phyloP scores from a whole-genome alignment of 37 sponge, comb jelly and placozoan genomes.

The Aphrocallistes beatrix region DNA sequence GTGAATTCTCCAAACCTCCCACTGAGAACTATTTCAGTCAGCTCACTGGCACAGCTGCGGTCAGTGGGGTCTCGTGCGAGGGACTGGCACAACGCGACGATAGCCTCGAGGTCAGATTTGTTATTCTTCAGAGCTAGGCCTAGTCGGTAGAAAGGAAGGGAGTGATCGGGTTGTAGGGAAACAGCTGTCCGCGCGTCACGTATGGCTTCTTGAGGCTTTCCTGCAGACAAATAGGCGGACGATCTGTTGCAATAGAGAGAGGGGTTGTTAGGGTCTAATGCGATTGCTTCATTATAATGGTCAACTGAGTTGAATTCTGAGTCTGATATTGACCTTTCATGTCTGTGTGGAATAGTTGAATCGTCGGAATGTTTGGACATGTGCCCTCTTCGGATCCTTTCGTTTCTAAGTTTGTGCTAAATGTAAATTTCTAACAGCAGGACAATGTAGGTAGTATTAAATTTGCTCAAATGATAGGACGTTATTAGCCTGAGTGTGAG shows the following conservation, averaged over 20 bases:
- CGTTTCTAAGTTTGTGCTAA: too few species aligned
- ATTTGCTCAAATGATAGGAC: too few species aligned
- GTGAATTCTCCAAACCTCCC: not conserved
- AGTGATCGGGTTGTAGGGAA: conserved; percentile 67
- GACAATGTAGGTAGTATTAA: too few species aligned
- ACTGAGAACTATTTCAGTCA: not conserved
- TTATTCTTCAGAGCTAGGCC: conserved; percentile 69
- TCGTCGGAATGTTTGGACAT: not conserved
- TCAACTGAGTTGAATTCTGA: conserved; percentile 57
- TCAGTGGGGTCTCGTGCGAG: conserved; percentile 63
- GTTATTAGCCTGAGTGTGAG: too few species aligned
- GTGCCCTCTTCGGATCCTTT: too few species aligned
- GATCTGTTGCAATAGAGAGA: conserved; percentile 80
- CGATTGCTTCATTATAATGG: conserved; percentile 72
- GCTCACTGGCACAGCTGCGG: not conserved
- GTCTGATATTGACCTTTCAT: not conserved
- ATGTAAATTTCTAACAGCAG: too few species aligned
- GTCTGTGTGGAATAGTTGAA: not conserved
- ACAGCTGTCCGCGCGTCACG: conserved; percentile 75
- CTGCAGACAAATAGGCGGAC: conserved; percentile 64
- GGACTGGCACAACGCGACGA: conserved; percentile 70
- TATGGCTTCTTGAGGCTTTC: conserved; percentile 61
- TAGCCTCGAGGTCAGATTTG: conserved; percentile 48
- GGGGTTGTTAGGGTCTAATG: conserved; percentile 64
- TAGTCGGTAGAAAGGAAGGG: conserved; percentile 50